Percentiles rank a stretch among this genome's conserved stretches.
Evolutionary conservation across 23 tunicate species (phyloP).

Genomic region (Styela clava): DNA sequence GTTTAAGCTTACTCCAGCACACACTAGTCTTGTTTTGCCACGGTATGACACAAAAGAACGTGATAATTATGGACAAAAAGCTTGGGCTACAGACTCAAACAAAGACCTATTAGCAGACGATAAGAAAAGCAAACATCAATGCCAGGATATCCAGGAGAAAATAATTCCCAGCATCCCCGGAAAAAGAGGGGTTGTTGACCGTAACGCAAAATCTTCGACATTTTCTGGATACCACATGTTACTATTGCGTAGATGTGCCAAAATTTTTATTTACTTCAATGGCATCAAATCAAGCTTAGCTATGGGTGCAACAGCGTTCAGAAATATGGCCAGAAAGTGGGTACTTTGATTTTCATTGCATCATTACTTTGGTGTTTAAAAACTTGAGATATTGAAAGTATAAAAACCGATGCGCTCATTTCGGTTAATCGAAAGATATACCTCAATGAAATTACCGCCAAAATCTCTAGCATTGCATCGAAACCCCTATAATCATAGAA

Average conservation of each 20-base stretch:
- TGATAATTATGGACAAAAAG: not conserved
- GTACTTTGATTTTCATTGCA: too few relatives aligned
- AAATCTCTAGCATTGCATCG: too few relatives aligned
- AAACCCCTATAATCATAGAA: too few relatives aligned
- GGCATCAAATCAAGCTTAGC: conserved; percentile 74
- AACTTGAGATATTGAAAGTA: too few relatives aligned
- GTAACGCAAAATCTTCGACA: not conserved
- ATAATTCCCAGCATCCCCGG: not conserved
- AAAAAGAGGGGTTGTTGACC: not conserved
- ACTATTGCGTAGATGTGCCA: conserved; percentile 57
- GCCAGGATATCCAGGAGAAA: not conserved
- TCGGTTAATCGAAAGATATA: too few relatives aligned
- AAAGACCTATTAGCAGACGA: not conserved
- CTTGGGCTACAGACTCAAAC: not conserved
- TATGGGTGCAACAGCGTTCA: conserved; percentile 72
- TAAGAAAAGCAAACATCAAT: not conserved
- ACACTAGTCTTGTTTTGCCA: conserved; percentile 4
- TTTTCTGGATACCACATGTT: conserved; percentile 42
- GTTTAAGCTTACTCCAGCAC: conserved; percentile 16
- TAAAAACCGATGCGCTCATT: too few relatives aligned
- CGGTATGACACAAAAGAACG: not conserved
- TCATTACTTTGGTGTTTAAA: too few relatives aligned
- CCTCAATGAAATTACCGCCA: too few relatives aligned
- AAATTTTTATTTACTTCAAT: conserved; percentile 68
- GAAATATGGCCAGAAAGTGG: conserved; percentile 79